Percentiles rank a stretch among this genome's conserved stretches.
Evolutionary conservation across 2,888 invertebrate genomes (phyloP).

Genomic region (Pachydiplax longipennis): DNA sequence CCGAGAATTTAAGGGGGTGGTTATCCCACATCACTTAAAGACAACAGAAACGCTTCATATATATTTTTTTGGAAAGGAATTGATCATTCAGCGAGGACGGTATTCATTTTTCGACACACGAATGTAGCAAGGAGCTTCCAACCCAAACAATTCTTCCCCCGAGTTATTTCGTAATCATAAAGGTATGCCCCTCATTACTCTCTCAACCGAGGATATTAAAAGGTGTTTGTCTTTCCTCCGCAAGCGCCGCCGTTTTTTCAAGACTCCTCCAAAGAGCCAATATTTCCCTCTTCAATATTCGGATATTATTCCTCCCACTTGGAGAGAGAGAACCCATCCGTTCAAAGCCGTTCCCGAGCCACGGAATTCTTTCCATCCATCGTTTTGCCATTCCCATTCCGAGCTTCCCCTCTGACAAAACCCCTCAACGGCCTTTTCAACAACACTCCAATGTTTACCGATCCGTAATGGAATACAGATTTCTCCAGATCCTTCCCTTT

Average conservation of each 20-base stretch:
- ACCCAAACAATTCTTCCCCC: neutral
- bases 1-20: too few species aligned
- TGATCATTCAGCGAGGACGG: too few species aligned
- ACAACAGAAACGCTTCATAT: too few species aligned
- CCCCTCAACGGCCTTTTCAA: constrained; percentile 8
- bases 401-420: neutral
- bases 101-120: neutral
- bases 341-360: neutral
- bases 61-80: too few species aligned
- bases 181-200: neutral
- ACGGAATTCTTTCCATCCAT: neutral
- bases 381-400: neutral
- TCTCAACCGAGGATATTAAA: neutral
- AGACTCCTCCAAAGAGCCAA: neutral
- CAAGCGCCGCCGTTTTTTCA: neutral
- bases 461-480: constrained; percentile 41
- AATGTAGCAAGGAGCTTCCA: neutral
- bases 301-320: neutral
- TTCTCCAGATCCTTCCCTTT: neutral
- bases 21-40: too few species aligned
- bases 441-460: constrained; percentile 30
- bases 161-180: neutral
- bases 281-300: neutral
- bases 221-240: neutral
- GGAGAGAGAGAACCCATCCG: neutral